phyloP scores from a whole-genome alignment of 2,888 invertebrate genomes.

The Uropetala carovei region DNA sequence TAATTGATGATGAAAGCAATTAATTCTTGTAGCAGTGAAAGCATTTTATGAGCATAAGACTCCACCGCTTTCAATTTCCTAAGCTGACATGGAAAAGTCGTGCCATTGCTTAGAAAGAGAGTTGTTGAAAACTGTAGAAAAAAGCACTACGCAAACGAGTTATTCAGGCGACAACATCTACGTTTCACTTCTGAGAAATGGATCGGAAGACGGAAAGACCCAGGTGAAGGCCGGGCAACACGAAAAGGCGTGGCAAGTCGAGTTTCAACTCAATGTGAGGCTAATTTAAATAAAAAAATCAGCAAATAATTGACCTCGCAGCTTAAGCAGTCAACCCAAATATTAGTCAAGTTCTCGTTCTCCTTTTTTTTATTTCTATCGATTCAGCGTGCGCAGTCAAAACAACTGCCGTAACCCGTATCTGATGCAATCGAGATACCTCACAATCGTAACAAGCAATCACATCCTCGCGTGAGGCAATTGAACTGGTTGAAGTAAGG shows the following conservation, averaged over 20 bases:
- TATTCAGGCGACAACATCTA: constrained; percentile 40
- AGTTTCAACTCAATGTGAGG: constrained; percentile 23
- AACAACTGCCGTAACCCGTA: constrained; percentile 37
- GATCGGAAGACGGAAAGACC: constrained; percentile 26
- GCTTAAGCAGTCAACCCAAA: constrained; percentile 28
- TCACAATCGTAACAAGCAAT: constrained; percentile 10
- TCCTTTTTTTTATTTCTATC: background rate
- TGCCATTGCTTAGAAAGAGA: constrained; percentile 51
- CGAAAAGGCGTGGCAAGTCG: background rate
- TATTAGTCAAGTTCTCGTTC: constrained; percentile 18
- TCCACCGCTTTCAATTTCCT: no score
- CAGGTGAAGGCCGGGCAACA: constrained; percentile 18
- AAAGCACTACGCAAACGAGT: background rate
- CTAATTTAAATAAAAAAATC: background rate
- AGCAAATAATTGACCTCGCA: background rate
- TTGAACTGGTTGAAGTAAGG: background rate
- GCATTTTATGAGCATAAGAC: no score
- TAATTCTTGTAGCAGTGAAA: no score
- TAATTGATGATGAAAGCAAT: no score
- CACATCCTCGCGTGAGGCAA: constrained; percentile 45
- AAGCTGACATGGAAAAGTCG: background rate
- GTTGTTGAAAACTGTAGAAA: background rate
- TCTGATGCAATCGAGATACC: constrained; percentile 37
- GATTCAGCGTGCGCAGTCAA: background rate
- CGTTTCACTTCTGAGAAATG: constrained; percentile 30